phyloP scores from a whole-genome alignment of 2,888 invertebrate genomes.

The Cryptocheilus praepositus region DNA sequence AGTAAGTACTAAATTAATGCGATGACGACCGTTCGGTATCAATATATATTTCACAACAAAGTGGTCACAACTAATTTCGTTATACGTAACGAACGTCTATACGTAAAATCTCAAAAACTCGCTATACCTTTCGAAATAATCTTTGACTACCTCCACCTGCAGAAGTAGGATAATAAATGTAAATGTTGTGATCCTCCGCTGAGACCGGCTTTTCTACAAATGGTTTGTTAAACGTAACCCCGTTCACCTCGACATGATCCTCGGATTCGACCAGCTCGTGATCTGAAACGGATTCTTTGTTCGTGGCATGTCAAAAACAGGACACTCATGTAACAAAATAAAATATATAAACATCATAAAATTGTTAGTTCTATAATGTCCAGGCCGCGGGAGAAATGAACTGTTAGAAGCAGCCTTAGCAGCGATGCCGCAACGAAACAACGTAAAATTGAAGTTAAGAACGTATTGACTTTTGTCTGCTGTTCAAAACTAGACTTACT shows the following conservation, averaged over 20 bases:
- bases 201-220: conserved; percentile 99
- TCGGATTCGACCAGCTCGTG: conserved; percentile 95
- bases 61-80: background rate
- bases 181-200: conserved; percentile 99
- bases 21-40: too few relatives aligned
- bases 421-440: too few relatives aligned
- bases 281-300: conserved; percentile 78
- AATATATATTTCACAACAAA: conserved; percentile 4
- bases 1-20: conserved; percentile 6
- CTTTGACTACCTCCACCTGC: conserved; percentile 99
- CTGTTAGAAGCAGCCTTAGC: too few relatives aligned
- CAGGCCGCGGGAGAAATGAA: too few relatives aligned
- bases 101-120: too few relatives aligned
- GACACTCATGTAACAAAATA: conserved; percentile 39
- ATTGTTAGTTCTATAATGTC: background rate
- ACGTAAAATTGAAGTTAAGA: too few relatives aligned
- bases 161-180: conserved; percentile 99
- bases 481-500: too few relatives aligned
- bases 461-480: too few relatives aligned
- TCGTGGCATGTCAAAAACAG: conserved; percentile 62
- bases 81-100: background rate
- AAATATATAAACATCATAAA: conserved; percentile 7
- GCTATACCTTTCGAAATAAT: conserved; percentile 93
- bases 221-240: conserved; percentile 96
- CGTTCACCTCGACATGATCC: conserved; percentile 98